Evolutionary conservation across 1,140 invertebrate species (phyloP).

Genomic region (Drosophila jambulina): DNA sequence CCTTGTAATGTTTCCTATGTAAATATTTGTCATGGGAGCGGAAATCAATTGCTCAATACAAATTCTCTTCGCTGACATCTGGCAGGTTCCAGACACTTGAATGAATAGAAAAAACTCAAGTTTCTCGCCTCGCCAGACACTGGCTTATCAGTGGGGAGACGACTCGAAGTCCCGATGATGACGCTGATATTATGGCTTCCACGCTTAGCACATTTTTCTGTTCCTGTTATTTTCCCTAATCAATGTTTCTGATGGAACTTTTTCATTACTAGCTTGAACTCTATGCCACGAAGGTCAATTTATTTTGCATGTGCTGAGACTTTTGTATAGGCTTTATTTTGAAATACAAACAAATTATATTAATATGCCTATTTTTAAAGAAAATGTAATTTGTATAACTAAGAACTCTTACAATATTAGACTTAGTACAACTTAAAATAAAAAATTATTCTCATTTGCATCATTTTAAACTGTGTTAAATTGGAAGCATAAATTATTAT

Average conservation of each 20-base stretch:
- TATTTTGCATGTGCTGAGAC: background rate
- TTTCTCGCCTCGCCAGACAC: constrained; percentile 12
- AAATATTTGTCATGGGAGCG: constrained; percentile 32
- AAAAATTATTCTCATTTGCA: no score
- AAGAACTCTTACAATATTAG: no score
- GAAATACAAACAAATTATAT: background rate
- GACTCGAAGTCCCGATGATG: constrained; percentile 32
- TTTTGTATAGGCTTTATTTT: background rate
- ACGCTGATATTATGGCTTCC: constrained; percentile 48
- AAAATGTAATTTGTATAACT: no score
- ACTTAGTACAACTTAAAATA: no score
- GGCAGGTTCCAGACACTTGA: constrained; percentile 48
- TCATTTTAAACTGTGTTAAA: no score
- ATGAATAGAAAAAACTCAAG: constrained; percentile 20
- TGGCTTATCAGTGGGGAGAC: constrained; percentile 53
- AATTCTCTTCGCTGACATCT: constrained; percentile 22
- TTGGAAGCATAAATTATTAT: no score
- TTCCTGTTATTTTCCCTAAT: constrained; percentile 16
- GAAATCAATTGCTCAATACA: constrained; percentile 49
- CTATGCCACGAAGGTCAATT: background rate
- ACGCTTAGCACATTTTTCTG: constrained; percentile 7
- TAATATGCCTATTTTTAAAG: background rate
- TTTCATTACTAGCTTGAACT: constrained; percentile 8
- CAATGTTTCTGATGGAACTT: constrained; percentile 33
- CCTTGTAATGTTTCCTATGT: constrained; percentile 42